Conservation (phyloP, 1,140 invertebrate genomes). For the Bombus affinis region DNA sequence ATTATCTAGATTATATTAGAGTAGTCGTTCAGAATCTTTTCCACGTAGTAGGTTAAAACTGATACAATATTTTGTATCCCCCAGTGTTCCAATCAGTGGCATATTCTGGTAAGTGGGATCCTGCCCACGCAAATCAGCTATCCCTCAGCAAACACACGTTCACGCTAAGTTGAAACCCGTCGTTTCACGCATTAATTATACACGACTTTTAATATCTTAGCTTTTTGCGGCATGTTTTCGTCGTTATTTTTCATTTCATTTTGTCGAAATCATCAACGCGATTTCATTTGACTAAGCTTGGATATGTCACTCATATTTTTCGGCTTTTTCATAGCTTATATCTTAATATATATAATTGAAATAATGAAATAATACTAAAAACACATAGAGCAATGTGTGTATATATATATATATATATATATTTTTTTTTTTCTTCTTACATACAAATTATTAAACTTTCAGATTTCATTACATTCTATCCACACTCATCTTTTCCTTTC, state of each 20-base stretch:
- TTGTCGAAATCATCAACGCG: conserved; percentile 39
- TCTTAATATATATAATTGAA: conserved; percentile 30
- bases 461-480: neutral
- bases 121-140: conserved; percentile 79
- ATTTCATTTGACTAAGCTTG: conserved; percentile 67
- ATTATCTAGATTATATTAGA: conserved; percentile 45
- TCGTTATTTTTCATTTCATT: conserved; percentile 56
- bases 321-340: conserved; percentile 52
- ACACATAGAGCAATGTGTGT: neutral
- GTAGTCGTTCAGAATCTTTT: conserved; percentile 51
- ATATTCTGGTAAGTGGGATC: conserved; percentile 93
- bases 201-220: conserved; percentile 66
- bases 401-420: neutral
- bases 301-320: conserved; percentile 63
- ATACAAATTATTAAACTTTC: neutral
- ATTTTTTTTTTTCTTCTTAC: neutral
- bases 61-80: conserved; percentile 83
- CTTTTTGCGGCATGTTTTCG: conserved; percentile 76
- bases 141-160: conserved; percentile 76
- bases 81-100: conserved; percentile 97
- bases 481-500: neutral
- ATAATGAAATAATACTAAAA: neutral
- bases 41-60: conserved; percentile 73
- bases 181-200: conserved; percentile 61
- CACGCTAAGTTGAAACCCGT: conserved; percentile 78